These are phyloP conservation scores for Palaemon carinicauda DNA, from an alignment of 1,140 invertebrate genomes.

Conservation along the genomic window DNA sequence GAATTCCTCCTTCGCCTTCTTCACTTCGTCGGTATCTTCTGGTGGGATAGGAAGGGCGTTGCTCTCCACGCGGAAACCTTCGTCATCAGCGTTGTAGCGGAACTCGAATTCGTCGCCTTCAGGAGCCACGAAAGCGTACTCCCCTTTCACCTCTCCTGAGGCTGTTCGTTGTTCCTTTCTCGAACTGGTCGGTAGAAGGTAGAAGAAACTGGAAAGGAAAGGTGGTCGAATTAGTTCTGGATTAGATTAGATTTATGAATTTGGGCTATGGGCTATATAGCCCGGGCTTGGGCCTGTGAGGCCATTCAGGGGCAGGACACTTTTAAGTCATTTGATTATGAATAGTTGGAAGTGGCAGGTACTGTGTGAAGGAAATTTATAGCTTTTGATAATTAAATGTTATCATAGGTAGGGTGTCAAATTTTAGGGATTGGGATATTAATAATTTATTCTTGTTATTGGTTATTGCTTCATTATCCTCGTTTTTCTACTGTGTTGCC, in stretches of 20 bases:
- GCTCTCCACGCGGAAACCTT: conserved; percentile 61
- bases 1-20: conserved; percentile 51
- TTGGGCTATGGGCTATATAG: too few species aligned
- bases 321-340: background rate
- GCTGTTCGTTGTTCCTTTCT: conserved; percentile 26
- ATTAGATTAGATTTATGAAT: too few species aligned
- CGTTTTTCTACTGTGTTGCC: too few species aligned
- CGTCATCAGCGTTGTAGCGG: conserved; percentile 63
- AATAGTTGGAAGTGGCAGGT: background rate
- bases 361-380: background rate
- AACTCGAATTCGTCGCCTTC: conserved; percentile 63
- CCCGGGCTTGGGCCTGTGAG: too few species aligned
- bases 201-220: conserved; percentile 22
- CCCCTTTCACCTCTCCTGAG: conserved; percentile 63
- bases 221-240: too few species aligned
- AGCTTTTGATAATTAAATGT: too few species aligned
- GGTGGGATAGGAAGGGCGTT: conserved; percentile 53
- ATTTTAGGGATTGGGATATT: too few species aligned
- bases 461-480: too few species aligned
- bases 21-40: conserved; percentile 58
- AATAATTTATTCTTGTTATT: too few species aligned
- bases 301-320: too few species aligned
- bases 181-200: conserved; percentile 33
- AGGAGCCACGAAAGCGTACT: conserved; percentile 64
- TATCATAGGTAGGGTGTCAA: too few species aligned